Percentiles rank a stretch among this genome's conserved stretches.
Conservation (phyloP, 2,113 vertebrate genomes). For the Gnathonemus longibarbis region DNA sequence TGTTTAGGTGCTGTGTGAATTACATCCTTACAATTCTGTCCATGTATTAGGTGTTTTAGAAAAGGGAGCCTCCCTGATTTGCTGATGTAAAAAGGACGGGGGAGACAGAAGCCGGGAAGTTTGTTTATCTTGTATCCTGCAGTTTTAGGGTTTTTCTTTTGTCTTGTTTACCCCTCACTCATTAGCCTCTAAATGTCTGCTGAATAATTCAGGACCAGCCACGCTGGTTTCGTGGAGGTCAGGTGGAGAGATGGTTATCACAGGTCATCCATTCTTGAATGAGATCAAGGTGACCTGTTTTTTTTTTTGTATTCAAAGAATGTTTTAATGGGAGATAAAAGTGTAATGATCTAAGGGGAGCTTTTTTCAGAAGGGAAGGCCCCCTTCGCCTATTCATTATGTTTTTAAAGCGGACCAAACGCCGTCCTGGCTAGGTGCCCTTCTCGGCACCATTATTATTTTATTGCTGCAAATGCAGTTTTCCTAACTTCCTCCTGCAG, state of each 20-base stretch:
- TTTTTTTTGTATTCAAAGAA: slow-evolving; percentile 49
- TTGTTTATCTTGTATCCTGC: background rate
- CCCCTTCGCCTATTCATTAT: slow-evolving; percentile 43
- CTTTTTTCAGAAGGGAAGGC: slow-evolving; percentile 23
- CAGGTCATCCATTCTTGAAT: slow-evolving; percentile 73
- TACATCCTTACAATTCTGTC: background rate
- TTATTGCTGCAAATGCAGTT: slow-evolving; percentile 61
- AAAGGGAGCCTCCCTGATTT: slow-evolving; percentile 37
- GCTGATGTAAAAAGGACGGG: slow-evolving; percentile 48
- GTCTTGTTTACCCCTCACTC: slow-evolving; percentile 41
- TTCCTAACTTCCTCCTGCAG: slow-evolving; percentile 57
- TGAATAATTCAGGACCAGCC: slow-evolving; percentile 68
- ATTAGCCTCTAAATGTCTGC: slow-evolving; percentile 59
- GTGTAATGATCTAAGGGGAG: slow-evolving; percentile 4
- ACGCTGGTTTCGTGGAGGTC: slow-evolving; percentile 47
- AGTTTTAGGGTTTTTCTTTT: slow-evolving; percentile 21
- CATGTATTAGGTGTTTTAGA: background rate
- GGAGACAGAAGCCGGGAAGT: background rate
- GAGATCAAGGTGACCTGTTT: slow-evolving; percentile 75
- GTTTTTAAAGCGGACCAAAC: slow-evolving; percentile 49
- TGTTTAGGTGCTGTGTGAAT: background rate
- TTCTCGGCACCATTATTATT: slow-evolving; percentile 48
- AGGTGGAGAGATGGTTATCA: slow-evolving; percentile 81
- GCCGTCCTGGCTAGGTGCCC: slow-evolving; percentile 41
- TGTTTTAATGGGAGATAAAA: slow-evolving; percentile 33